These are phyloP conservation scores for Aplochiton taeniatus DNA, from an alignment of 2,797 vertebrate species.

Conservation along the genomic window DNA sequence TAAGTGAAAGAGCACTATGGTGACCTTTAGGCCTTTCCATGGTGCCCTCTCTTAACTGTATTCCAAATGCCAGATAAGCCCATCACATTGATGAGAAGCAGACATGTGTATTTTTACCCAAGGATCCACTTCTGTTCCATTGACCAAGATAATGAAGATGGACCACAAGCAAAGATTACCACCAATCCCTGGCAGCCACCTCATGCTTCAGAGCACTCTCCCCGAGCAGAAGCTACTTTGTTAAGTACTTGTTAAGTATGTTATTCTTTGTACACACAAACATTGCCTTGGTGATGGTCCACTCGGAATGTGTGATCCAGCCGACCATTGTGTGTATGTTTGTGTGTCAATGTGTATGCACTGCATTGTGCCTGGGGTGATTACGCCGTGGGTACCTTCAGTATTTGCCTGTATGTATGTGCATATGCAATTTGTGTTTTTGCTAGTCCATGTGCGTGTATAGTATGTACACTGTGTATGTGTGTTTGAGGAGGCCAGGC, in stretches of 20 bases:
- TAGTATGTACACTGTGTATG: constrained; percentile 59
- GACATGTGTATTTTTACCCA: constrained; percentile 78
- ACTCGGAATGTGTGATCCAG: constrained; percentile 38
- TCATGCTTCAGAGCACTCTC: constrained; percentile 62
- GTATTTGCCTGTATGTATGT: constrained; percentile 79
- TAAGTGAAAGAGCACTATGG: constrained; percentile 22
- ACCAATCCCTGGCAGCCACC: constrained; percentile 40
- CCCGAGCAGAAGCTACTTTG: constrained; percentile 74
- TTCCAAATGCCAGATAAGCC: constrained; percentile 74
- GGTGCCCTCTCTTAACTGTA: constrained; percentile 48
- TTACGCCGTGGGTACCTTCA: neutral
- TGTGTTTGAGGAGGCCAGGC: constrained; percentile 82
- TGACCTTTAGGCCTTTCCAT: constrained; percentile 21
- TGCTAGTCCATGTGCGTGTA: constrained; percentile 80
- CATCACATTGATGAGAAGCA: constrained; percentile 74
- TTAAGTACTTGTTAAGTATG: constrained; percentile 75
- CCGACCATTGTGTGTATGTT: constrained; percentile 60
- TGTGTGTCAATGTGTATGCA: constrained; percentile 82
- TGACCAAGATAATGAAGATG: constrained; percentile 78
- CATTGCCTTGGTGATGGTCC: constrained; percentile 57
- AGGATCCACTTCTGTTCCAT: constrained; percentile 77
- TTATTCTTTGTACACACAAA: constrained; percentile 66
- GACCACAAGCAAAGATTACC: constrained; percentile 67
- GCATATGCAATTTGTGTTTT: constrained; percentile 61
- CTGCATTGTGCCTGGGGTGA: no score